Evolutionary conservation across 2,797 vertebrate species (phyloP).

Genomic region (Gymnocypris eckloni): DNA sequence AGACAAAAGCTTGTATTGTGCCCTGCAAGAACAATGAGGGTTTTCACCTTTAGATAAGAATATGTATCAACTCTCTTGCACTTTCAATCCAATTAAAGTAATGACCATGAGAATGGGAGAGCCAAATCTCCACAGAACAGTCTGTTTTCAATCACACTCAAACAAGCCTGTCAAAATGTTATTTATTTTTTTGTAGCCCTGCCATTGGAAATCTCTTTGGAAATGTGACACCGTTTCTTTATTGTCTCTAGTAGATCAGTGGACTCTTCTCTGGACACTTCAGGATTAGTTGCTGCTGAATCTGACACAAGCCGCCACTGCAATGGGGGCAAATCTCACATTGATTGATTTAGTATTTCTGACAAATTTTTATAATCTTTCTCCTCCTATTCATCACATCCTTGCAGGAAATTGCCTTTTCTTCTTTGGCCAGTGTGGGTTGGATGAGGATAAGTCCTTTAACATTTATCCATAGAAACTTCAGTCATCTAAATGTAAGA

Average conservation of each 20-base stretch:
- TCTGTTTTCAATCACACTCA: constrained; percentile 32
- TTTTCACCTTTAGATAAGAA: constrained; percentile 50
- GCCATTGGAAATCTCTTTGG: not conserved
- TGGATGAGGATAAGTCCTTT: not conserved
- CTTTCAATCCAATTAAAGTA: constrained; percentile 54
- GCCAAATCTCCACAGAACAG: constrained; percentile 46
- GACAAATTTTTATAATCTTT: constrained; percentile 52
- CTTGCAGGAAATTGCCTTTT: not conserved
- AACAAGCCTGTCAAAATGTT: constrained; percentile 19
- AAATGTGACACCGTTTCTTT: not conserved
- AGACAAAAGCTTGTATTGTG: constrained; percentile 56
- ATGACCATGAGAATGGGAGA: constrained; percentile 26
- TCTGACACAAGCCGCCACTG: constrained; percentile 34
- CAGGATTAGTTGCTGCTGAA: constrained; percentile 27
- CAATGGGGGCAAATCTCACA: constrained; percentile 38
- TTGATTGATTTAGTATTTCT: constrained; percentile 36
- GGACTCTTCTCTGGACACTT: constrained; percentile 30
- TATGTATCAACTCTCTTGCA: constrained; percentile 30
- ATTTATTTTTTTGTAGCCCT: not conserved
- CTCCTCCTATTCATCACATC: constrained; percentile 22
- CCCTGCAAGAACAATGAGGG: constrained; percentile 55
- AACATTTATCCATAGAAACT: constrained; percentile 9
- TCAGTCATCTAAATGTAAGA: constrained; percentile 12
- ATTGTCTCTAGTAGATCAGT: constrained; percentile 12
- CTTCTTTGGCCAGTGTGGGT: not conserved